Percentiles rank a stretch among this genome's conserved stretches.
These are phyloP conservation scores for Hemithea aestivaria DNA, from an alignment of 2,888 invertebrate species.

Conservation along the genomic window DNA sequence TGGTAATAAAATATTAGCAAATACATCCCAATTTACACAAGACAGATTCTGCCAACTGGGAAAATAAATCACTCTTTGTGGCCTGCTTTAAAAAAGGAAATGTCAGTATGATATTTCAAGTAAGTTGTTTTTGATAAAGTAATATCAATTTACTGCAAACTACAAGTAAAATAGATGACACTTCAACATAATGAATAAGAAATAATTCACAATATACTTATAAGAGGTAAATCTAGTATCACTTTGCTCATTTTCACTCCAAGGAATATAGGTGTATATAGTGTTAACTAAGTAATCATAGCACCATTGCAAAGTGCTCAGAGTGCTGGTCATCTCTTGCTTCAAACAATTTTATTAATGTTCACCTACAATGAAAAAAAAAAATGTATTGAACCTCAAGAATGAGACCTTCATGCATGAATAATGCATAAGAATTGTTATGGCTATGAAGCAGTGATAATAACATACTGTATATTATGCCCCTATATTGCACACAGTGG, in stretches of 20 bases:
- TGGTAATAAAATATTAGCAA: too few relatives aligned
- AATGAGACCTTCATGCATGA: not conserved
- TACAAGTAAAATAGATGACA: too few relatives aligned
- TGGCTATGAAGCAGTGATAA: too few relatives aligned
- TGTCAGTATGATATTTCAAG: too few relatives aligned
- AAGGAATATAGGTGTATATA: constrained; percentile 26
- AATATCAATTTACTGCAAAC: too few relatives aligned
- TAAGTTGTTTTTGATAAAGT: too few relatives aligned
- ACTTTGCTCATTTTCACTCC: constrained; percentile 41
- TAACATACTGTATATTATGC: too few relatives aligned
- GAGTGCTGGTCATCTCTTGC: constrained; percentile 49
- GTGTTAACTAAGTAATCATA: constrained; percentile 43
- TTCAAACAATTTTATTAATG: constrained; percentile 29
- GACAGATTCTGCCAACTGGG: too few relatives aligned
- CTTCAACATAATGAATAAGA: not conserved
- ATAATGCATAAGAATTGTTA: not conserved
- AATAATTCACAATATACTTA: constrained; percentile 2
- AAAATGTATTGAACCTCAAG: constrained; percentile 15
- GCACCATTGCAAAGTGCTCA: constrained; percentile 47
- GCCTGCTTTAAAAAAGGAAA: too few relatives aligned
- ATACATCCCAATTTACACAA: too few relatives aligned
- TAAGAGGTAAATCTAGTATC: constrained; percentile 26
- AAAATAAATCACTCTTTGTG: too few relatives aligned
- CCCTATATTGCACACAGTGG: too few relatives aligned
- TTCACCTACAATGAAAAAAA: constrained; percentile 44